phyloP scores from a whole-genome alignment of 2,113 vertebrate genomes.

The Scomber scombrus region DNA sequence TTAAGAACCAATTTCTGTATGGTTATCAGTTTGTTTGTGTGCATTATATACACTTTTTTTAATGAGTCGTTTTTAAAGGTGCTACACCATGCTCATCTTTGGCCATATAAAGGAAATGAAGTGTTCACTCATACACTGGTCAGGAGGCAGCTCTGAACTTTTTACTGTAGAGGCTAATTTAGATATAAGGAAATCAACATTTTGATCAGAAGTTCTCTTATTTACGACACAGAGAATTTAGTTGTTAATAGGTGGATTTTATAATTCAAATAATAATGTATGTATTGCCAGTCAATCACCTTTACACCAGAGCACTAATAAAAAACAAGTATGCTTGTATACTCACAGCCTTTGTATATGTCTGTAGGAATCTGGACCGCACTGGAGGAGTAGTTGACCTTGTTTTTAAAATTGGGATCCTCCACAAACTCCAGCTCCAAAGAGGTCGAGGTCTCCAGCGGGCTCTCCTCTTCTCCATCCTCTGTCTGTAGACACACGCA shows the following conservation, averaged over 20 bases:
- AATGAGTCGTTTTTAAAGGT: no score
- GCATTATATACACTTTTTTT: not conserved
- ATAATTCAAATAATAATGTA: not conserved
- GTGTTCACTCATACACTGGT: no score
- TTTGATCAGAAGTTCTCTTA: slow-evolving; percentile 11
- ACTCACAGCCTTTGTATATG: slow-evolving; percentile 99
- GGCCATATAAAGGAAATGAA: not conserved
- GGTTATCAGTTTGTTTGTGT: not conserved
- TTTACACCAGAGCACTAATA: not conserved
- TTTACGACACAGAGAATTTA: not conserved
- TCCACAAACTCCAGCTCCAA: slow-evolving; percentile 95
- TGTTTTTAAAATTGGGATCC: slow-evolving; percentile 95
- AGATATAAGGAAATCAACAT: slow-evolving; percentile 2
- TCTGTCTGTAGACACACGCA: slow-evolving; percentile 85
- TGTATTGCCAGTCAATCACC: not conserved
- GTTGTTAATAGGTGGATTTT: not conserved
- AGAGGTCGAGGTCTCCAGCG: slow-evolving; percentile 87
- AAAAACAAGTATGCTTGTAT: not conserved
- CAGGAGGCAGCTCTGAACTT: not conserved
- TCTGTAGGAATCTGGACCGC: slow-evolving; percentile 99
- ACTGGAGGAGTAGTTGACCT: slow-evolving; percentile 97
- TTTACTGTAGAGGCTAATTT: not conserved
- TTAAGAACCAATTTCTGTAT: not conserved
- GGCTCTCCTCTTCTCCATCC: slow-evolving; percentile 88
- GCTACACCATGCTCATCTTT: no score